A percentile compares a stretch with the other conserved stretches of the same genome.
These are phyloP conservation scores for Pedetes capensis DNA, from an alignment of 2,113 vertebrate species.

Conservation along the genomic window DNA sequence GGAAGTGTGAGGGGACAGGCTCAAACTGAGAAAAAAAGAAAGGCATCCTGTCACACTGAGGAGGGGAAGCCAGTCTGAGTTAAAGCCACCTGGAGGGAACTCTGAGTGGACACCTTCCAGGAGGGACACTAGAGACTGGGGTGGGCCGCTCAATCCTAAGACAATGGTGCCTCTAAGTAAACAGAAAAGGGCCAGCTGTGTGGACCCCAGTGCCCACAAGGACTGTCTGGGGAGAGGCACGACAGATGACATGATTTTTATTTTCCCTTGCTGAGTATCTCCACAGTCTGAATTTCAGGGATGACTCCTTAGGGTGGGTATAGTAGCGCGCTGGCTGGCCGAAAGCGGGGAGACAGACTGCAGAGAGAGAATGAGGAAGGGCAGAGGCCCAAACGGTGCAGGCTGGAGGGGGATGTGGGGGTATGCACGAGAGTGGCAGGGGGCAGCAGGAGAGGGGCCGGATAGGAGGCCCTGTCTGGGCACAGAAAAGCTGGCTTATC, in stretches of 20 bases:
- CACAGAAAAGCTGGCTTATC: neutral
- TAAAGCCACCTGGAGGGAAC: neutral
- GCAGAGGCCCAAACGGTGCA: accelerated
- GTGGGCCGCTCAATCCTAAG: neutral
- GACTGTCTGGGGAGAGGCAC: too few relatives aligned
- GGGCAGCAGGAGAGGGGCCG: accelerated
- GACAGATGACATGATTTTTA: neutral
- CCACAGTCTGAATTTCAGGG: neutral
- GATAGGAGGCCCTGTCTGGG: neutral
- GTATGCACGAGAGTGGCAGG: neutral
- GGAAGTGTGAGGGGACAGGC: slow-evolving; percentile 43
- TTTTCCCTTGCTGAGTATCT: neutral
- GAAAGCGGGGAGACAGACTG: neutral
- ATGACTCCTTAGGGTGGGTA: too few relatives aligned
- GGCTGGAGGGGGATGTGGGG: too few relatives aligned
- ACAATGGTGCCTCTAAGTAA: neutral
- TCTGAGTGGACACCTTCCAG: neutral
- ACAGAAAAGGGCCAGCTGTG: neutral
- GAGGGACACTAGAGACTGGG: neutral
- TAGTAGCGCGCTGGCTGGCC: accelerated
- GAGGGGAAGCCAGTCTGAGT: neutral
- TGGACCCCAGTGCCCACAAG: too few relatives aligned
- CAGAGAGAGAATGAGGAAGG: too few relatives aligned
- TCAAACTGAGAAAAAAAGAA: neutral
- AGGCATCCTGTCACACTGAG: neutral